A percentile compares a stretch with the other conserved stretches of the same genome.
These are phyloP conservation scores for Cremastinae sp. DNA, from an alignment of 2,888 invertebrate species.

Conservation along the genomic window DNA sequence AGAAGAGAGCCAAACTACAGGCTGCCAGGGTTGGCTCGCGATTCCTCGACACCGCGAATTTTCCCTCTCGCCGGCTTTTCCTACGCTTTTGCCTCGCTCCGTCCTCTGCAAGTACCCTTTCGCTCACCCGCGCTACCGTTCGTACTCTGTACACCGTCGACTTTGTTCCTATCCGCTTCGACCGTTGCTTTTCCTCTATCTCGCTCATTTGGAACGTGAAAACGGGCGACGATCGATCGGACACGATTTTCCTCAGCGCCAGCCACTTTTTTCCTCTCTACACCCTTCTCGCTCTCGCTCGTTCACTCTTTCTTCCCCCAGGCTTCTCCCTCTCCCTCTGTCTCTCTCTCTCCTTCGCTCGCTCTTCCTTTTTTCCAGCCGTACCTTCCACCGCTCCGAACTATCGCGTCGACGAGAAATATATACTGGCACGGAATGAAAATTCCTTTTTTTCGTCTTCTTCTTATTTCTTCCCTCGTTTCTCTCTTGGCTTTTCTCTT, in stretches of 20 bases:
- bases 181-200: constrained; percentile 52
- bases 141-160: constrained; percentile 47
- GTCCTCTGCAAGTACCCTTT: constrained; percentile 29
- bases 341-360: constrained; percentile 16
- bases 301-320: constrained; percentile 11
- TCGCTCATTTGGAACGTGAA: constrained; percentile 65
- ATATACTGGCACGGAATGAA: constrained; percentile 34
- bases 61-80: constrained; percentile 55
- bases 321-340: neutral
- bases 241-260: constrained; percentile 56
- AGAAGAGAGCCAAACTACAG: constrained; percentile 51
- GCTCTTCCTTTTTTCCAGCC: constrained; percentile 33
- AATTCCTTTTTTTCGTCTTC: constrained; percentile 15
- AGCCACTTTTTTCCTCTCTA: constrained; percentile 38
- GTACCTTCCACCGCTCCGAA: constrained; percentile 24
- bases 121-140: constrained; percentile 45
- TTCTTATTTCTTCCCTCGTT: constrained; percentile 1
- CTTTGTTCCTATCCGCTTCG: constrained; percentile 38
- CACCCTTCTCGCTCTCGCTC: neutral
- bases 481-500: neutral
- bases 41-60: constrained; percentile 73
- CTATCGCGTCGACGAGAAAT: constrained; percentile 36
- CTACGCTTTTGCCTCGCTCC: constrained; percentile 37
- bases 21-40: constrained; percentile 66
- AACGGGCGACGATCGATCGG: constrained; percentile 64